These are phyloP conservation scores for Coptotermes formosanus DNA, from an alignment of 1,140 invertebrate species.

Conservation along the genomic window DNA sequence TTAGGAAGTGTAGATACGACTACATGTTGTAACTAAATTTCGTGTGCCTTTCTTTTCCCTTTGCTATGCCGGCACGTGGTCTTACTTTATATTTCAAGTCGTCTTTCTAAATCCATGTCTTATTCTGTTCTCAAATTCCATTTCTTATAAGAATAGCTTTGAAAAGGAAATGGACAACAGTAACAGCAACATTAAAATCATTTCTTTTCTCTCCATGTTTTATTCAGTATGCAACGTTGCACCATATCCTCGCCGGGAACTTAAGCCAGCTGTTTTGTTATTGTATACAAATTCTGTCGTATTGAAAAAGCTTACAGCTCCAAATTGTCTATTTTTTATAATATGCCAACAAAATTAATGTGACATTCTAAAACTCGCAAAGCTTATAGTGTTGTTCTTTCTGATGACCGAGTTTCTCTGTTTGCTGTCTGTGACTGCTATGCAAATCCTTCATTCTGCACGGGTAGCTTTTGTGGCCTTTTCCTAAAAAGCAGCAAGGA, in stretches of 20 bases:
- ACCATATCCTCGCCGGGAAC: background rate
- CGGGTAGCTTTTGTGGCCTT: constrained; percentile 13
- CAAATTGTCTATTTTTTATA: background rate
- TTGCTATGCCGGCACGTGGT: no score
- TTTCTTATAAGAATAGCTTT: background rate
- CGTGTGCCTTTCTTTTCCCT: no score
- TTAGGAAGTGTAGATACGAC: no score
- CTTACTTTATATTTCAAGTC: background rate
- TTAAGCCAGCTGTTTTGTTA: constrained; percentile 12
- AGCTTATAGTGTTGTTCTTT: background rate
- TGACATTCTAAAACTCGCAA: constrained; percentile 4
- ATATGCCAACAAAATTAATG: background rate
- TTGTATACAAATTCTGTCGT: background rate
- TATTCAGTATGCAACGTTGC: background rate
- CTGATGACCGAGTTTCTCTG: background rate
- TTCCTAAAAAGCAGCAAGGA: background rate
- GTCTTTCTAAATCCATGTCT: background rate
- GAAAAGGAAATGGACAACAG: background rate
- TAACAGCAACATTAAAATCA: background rate
- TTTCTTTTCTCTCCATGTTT: background rate
- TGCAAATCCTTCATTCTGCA: background rate
- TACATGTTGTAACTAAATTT: no score
- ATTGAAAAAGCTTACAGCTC: background rate
- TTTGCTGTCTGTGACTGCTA: background rate
- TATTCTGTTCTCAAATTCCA: background rate